Evolutionary conservation across 2,888 invertebrate species (phyloP).

Genomic region (Electrophaes corylata): DNA sequence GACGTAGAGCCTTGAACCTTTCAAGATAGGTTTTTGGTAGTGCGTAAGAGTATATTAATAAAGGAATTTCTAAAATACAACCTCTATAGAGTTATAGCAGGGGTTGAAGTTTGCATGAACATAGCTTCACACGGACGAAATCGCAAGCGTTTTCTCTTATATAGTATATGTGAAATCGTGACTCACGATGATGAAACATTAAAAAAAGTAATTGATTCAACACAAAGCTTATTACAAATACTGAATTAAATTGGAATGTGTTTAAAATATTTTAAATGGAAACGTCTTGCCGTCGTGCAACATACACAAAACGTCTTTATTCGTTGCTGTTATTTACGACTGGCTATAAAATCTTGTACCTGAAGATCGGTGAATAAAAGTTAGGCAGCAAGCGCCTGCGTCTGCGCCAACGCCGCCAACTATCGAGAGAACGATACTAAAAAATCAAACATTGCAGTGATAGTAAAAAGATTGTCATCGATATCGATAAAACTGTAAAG

Average conservation of each 20-base stretch:
- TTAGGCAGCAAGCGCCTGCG: slow-evolving; percentile 63
- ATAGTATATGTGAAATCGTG: too few species aligned
- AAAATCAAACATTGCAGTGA: slow-evolving; percentile 56
- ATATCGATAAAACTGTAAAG: slow-evolving; percentile 42
- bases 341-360: slow-evolving; percentile 71
- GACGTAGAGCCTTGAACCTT: too few species aligned
- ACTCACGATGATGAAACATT: slow-evolving; percentile 50
- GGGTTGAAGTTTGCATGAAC: too few species aligned
- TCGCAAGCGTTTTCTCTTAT: too few species aligned
- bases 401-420: slow-evolving; percentile 53
- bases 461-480: slow-evolving; percentile 39
- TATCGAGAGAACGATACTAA: slow-evolving; percentile 57
- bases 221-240: slow-evolving; percentile 69
- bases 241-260: slow-evolving; percentile 61
- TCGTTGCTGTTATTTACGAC: slow-evolving; percentile 70
- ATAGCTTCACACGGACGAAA: too few species aligned
- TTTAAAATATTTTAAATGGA: slow-evolving; percentile 79
- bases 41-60: too few species aligned
- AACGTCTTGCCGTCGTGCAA: slow-evolving; percentile 63
- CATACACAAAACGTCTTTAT: slow-evolving; percentile 80
- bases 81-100: too few species aligned
- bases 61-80: too few species aligned
- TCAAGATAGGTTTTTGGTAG: too few species aligned
- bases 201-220: slow-evolving; percentile 71
- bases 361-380: slow-evolving; percentile 76